Evolutionary conservation across 2,888 invertebrate genomes (phyloP).

Genomic region (Augochlorella aurata): DNA sequence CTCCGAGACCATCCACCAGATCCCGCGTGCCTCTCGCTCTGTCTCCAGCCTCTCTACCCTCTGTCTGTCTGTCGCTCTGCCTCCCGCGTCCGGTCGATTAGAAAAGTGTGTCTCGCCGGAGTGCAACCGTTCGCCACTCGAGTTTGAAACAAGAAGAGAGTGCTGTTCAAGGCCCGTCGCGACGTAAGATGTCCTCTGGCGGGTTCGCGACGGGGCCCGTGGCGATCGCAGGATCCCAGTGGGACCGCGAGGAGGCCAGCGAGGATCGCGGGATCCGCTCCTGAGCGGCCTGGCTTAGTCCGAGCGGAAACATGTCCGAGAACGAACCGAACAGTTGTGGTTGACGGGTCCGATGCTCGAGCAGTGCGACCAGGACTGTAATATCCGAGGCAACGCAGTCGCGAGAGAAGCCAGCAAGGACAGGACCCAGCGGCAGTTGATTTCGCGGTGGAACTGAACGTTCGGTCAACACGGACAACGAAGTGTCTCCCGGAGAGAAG

Average conservation of each 20-base stretch:
- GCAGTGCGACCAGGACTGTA: background rate
- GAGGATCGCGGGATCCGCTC: slow-evolving; percentile 38
- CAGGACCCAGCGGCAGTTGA: no score
- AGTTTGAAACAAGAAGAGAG: background rate
- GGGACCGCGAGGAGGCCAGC: slow-evolving; percentile 41
- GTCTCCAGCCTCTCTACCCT: background rate
- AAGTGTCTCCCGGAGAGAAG: no score
- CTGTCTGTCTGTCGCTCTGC: slow-evolving; percentile 1
- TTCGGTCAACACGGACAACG: no score
- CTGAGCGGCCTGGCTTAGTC: slow-evolving; percentile 30
- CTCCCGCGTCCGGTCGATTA: background rate
- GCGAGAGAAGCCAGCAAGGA: no score
- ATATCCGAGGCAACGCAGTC: no score
- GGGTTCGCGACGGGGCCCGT: slow-evolving; percentile 24
- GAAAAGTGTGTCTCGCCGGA: background rate
- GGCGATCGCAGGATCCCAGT: slow-evolving; percentile 37
- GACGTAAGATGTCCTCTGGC: slow-evolving; percentile 53
- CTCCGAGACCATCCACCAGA: background rate
- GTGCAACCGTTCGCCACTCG: background rate
- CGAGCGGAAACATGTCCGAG: slow-evolving; percentile 42
- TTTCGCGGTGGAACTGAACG: no score
- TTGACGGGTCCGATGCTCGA: background rate
- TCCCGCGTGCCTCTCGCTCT: background rate
- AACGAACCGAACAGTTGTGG: slow-evolving; percentile 31
- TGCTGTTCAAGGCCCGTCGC: slow-evolving; percentile 11